These are phyloP conservation scores for Vombatus ursinus DNA, from an alignment of 2,113 vertebrate species.

Conservation along the genomic window DNA sequence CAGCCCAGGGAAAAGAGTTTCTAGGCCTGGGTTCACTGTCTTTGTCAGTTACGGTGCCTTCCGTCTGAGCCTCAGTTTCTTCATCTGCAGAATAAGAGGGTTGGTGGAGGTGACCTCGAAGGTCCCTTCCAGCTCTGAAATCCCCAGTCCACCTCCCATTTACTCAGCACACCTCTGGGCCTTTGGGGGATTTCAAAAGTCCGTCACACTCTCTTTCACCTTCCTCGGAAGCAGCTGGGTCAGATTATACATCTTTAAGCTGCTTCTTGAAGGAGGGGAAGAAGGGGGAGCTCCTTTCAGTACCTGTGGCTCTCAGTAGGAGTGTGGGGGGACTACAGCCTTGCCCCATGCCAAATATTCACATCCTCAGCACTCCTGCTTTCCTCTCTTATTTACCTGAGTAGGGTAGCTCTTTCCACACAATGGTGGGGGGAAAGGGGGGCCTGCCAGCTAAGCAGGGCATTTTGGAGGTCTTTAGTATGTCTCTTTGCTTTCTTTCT, in stretches of 20 bases:
- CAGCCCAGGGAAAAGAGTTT: not conserved
- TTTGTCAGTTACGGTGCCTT: not conserved
- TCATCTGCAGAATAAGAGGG: not conserved
- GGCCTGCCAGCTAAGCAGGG: not conserved
- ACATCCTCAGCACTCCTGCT: not conserved
- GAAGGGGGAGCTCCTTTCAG: not conserved
- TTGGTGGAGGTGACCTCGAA: not conserved
- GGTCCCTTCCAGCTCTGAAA: not conserved
- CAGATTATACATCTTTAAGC: not conserved
- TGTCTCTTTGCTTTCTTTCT: not conserved
- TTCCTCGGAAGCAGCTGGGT: not conserved
- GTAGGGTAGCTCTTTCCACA: not conserved
- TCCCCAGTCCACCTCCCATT: not conserved
- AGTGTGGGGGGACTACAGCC: not conserved
- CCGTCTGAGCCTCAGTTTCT: not conserved
- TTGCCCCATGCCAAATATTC: not conserved
- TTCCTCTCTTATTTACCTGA: not conserved
- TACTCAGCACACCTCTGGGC: not conserved
- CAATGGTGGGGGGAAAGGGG: not conserved
- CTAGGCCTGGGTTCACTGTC: not conserved
- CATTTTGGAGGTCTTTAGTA: not conserved
- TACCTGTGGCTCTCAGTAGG: not conserved
- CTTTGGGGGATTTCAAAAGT: not conserved
- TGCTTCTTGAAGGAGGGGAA: not conserved
- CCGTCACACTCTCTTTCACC: not conserved